Evolutionary conservation across 2,797 vertebrate species (phyloP), one percentile per base, ranked within the genome.

Genomic region (Poecilia wingei): DNA sequence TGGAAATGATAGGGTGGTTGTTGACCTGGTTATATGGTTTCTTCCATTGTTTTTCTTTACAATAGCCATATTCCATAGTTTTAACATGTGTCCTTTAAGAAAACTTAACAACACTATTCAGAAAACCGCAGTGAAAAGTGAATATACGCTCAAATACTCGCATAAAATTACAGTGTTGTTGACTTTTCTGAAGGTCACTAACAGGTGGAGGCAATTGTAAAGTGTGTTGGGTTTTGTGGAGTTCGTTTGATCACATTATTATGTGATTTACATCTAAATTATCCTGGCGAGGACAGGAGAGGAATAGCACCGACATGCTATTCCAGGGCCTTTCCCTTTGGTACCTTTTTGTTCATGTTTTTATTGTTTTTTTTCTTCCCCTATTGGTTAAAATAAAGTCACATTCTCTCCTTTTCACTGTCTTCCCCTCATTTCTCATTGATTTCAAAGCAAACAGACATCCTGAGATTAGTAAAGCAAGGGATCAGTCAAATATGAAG

Each of bases 261-360:
- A 10, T 80, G 53, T 41, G 74, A 71, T 61, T 33, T 49, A 61
- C 33, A 43, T 78, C 72, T 82, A 14, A 80, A 82, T 76, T 12
- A 74, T 87, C 86, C 88, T 86, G 86, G 85, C 49, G 43, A 78
- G 71, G 77, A 82, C 88, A 86, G 91, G 88, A 93, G 89, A 93
- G 94, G 94, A 95, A 94, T 92, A 89, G 88, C 69, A 36, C 68
- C 6, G 68, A 64, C 61, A 71, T 79, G 73, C 93, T 95, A 93
- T 95, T 95, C 93, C 91, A 89, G 86, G 25, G 68, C 75, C 79
- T 91, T 86, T 84, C 74, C 89, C 84, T 87, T 72, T 76, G 81
- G 68, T 83, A 72, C 77, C 69, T 77, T 82, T 39, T 86, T 64
- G 61, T 78, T 90, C 74, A 20, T 51, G 68, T 28, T 69, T 41